These are phyloP conservation scores for Limnephilus auricula DNA, from an alignment of 2,888 invertebrate genomes.

Conservation along the genomic window DNA sequence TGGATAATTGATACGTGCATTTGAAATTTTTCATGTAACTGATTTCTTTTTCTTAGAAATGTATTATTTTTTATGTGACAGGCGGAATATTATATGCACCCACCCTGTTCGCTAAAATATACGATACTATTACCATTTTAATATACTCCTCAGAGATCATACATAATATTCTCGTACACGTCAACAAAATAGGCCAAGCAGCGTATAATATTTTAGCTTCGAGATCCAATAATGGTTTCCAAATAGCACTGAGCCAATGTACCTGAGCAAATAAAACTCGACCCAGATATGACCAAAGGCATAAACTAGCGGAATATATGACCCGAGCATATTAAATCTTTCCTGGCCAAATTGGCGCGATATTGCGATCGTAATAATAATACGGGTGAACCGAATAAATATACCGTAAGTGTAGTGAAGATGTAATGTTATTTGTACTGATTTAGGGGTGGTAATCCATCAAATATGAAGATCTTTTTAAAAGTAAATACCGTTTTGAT, in stretches of 20 bases:
- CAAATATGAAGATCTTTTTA: background rate
- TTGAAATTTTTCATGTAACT: too few relatives aligned
- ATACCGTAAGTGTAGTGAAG: background rate
- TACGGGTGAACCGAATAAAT: background rate
- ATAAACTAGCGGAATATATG: background rate
- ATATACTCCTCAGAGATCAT: too few relatives aligned
- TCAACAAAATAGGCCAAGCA: background rate
- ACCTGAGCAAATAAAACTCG: background rate
- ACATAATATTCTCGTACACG: background rate
- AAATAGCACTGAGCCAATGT: background rate
- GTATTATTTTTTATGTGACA: too few relatives aligned
- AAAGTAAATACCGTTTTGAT: too few relatives aligned
- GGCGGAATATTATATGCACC: too few relatives aligned
- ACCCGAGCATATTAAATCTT: background rate
- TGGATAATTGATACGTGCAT: too few relatives aligned
- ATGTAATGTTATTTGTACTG: background rate
- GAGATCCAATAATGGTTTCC: background rate
- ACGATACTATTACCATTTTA: too few relatives aligned
- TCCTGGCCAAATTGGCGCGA: conserved; percentile 9
- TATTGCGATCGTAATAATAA: conserved; percentile 4
- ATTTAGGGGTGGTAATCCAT: background rate
- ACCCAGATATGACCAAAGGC: background rate
- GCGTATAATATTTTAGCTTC: background rate
- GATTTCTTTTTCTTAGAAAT: too few relatives aligned
- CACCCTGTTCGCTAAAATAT: too few relatives aligned